Conservation (phyloP, 2,113 vertebrate species). For the Onychostruthus taczanowskii region DNA sequence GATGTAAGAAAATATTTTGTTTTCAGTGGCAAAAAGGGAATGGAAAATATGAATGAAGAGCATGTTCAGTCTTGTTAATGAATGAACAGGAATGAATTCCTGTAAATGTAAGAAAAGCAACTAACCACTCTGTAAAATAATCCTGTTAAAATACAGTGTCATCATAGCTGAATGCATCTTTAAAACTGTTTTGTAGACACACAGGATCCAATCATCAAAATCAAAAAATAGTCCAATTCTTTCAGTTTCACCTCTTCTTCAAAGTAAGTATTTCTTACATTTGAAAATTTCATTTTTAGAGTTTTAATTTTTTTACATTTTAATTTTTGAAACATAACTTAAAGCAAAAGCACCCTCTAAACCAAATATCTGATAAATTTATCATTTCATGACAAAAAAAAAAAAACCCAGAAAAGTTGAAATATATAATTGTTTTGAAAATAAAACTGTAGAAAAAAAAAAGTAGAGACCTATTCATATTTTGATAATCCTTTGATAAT, state of each 20-base stretch:
- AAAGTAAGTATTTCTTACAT: not conserved
- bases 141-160: not conserved
- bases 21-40: not conserved
- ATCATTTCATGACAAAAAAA: not conserved
- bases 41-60: not conserved
- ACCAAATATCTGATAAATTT: accelerated
- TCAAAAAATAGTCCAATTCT: not conserved
- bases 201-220: not conserved
- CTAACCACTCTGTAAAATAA: not conserved
- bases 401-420: not conserved
- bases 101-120: not conserved
- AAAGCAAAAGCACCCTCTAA: not conserved
- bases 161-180: not conserved
- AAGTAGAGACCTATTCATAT: accelerated
- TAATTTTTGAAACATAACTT: not conserved
- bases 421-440: not conserved
- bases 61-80: not conserved
- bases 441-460: not conserved
- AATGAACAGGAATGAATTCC: not conserved
- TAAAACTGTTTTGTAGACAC: not conserved
- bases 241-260: not conserved
- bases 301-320: not conserved
- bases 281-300: not conserved
- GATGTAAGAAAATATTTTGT: not conserved
- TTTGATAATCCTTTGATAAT: not conserved